Evolutionary conservation across 2,888 invertebrate genomes (phyloP).

Genomic region (Apoderus coryli): DNA sequence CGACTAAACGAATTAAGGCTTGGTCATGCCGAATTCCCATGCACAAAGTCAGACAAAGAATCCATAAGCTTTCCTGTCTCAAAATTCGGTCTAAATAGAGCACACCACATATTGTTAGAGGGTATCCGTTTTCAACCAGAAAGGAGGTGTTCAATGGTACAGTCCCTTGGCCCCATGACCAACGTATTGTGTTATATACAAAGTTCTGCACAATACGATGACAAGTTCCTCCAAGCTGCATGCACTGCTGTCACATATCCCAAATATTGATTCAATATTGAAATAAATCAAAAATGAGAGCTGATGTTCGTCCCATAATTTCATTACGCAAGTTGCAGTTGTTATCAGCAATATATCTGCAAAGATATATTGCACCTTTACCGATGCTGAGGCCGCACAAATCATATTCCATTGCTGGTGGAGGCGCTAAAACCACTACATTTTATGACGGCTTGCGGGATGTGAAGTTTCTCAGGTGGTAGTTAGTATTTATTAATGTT

Average conservation of each 20-base stretch:
- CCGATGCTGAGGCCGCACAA: too few relatives aligned
- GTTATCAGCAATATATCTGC: too few relatives aligned
- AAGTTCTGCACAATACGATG: not conserved
- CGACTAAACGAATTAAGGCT: slow-evolving; percentile 4
- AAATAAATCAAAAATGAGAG: not conserved
- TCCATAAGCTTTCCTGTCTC: slow-evolving; percentile 2
- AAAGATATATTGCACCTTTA: too few relatives aligned
- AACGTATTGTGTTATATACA: slow-evolving; percentile 2
- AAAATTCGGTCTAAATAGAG: slow-evolving; percentile 7
- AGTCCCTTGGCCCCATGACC: slow-evolving; percentile 7
- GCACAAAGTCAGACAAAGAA: not conserved
- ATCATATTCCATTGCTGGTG: too few relatives aligned
- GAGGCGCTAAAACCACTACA: too few relatives aligned
- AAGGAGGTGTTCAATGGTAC: slow-evolving; percentile 6
- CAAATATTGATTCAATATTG: slow-evolving; percentile 4
- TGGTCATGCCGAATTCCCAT: slow-evolving; percentile 6
- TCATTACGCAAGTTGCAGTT: too few relatives aligned
- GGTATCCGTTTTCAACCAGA: slow-evolving; percentile 9
- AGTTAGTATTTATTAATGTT: too few relatives aligned
- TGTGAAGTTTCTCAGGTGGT: too few relatives aligned
- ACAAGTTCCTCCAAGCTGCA: slow-evolving; percentile 3
- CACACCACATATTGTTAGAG: slow-evolving; percentile 7
- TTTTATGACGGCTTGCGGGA: too few relatives aligned
- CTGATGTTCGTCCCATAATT: too few relatives aligned
- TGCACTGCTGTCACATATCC: slow-evolving; percentile 1